phyloP scores from a whole-genome alignment of 2,888 invertebrate species.

The Epistrophe grossulariae region DNA sequence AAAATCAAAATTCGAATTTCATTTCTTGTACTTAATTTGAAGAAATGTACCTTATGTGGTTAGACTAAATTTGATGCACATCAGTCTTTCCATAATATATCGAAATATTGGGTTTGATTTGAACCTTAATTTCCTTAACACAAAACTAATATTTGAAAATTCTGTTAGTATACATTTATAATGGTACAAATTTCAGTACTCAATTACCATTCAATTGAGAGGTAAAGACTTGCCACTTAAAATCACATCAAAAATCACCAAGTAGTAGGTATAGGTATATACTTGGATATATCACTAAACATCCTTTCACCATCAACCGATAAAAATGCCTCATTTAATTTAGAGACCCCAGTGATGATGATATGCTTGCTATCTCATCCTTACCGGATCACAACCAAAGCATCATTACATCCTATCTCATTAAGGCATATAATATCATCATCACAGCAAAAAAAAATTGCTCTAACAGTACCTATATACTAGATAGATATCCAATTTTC shows the following conservation, averaged over 20 bases:
- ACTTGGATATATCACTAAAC: neutral
- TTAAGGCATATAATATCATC: neutral
- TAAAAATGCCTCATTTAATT: neutral
- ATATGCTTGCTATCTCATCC: neutral
- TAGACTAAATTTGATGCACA: no score
- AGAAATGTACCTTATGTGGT: no score
- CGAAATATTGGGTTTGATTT: no score
- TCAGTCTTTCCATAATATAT: no score
- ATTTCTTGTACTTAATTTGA: no score
- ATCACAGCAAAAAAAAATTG: neutral
- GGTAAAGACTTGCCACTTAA: neutral
- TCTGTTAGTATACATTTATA: no score
- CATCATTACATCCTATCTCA: slow-evolving; percentile 1
- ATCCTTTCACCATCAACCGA: neutral
- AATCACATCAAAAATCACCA: neutral
- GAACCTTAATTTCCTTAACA: no score
- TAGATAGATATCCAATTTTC: neutral
- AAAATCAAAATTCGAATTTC: no score
- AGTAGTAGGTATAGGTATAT: no score
- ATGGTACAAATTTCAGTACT: neutral
- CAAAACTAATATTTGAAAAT: no score
- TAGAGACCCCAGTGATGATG: neutral
- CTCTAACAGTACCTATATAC: neutral
- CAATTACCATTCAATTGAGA: neutral
- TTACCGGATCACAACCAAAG: neutral